Percentiles rank a stretch among this genome's conserved stretches.
Evolutionary conservation across 2,888 invertebrate species (phyloP).

Genomic region (Parapristionchus giblindavisi): DNA sequence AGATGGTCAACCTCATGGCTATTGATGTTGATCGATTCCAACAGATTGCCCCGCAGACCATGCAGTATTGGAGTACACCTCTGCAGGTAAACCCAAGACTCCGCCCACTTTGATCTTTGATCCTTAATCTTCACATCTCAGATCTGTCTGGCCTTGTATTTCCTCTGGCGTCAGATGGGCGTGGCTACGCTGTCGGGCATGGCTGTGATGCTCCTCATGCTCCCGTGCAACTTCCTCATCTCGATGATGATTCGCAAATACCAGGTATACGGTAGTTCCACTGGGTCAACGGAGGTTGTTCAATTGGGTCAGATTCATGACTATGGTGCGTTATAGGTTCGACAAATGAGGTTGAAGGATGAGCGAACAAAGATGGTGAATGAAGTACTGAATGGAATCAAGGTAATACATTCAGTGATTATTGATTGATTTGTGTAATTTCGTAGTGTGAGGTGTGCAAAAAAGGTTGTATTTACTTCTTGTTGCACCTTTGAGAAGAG

Average conservation of each 20-base stretch:
- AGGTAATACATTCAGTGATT: slow-evolving; percentile 74
- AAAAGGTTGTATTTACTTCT: background rate
- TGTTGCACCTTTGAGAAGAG: no score
- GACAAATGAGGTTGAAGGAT: slow-evolving; percentile 92
- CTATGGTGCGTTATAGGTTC: slow-evolving; percentile 72
- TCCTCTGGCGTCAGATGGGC: slow-evolving; percentile 74
- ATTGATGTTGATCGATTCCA: slow-evolving; percentile 73
- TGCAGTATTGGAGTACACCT: slow-evolving; percentile 68
- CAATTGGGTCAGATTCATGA: slow-evolving; percentile 1
- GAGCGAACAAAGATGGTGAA: slow-evolving; percentile 92
- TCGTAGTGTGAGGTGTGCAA: background rate
- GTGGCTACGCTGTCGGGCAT: slow-evolving; percentile 92
- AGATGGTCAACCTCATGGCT: slow-evolving; percentile 75
- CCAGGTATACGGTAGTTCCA: slow-evolving; percentile 47
- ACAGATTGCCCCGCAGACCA: slow-evolving; percentile 69
- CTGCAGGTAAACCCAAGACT: slow-evolving; percentile 50
- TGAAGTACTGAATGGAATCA: slow-evolving; percentile 90
- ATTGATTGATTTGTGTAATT: background rate
- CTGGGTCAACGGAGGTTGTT: background rate
- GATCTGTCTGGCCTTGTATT: slow-evolving; percentile 62
- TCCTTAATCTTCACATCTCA: slow-evolving; percentile 54
- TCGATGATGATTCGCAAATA: slow-evolving; percentile 67
- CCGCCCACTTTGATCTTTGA: slow-evolving; percentile 33
- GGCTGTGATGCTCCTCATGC: slow-evolving; percentile 90
- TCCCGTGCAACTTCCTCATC: slow-evolving; percentile 72